phyloP scores from a whole-genome alignment of 2,797 vertebrate species.

The Sebastes vulpes region DNA sequence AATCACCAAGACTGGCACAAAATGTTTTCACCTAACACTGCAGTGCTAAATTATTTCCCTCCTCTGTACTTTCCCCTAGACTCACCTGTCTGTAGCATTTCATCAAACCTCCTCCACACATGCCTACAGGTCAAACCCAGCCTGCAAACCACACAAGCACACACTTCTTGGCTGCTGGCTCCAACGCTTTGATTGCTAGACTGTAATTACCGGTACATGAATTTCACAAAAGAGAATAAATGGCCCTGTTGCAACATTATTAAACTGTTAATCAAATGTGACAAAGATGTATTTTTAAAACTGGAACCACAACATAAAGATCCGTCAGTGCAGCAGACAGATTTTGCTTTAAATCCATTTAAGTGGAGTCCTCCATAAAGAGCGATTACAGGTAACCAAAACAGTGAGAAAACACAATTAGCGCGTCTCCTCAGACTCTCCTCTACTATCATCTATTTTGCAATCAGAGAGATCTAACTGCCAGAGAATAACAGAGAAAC shows the following conservation, averaged over 20 bases:
- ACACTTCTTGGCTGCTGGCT: constrained; percentile 1
- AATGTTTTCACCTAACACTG: background rate
- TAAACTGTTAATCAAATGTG: background rate
- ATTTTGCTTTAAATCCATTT: background rate
- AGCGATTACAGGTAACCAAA: constrained; percentile 27
- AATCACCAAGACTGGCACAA: background rate
- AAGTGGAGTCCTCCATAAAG: background rate
- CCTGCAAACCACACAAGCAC: constrained; percentile 15
- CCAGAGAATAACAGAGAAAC: background rate
- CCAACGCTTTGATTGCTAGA: background rate
- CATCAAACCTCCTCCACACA: constrained; percentile 17
- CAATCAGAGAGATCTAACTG: background rate
- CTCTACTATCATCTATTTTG: background rate
- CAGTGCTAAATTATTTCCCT: constrained; percentile 3
- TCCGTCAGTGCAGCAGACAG: background rate
- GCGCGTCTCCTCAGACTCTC: background rate
- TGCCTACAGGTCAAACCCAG: constrained; percentile 10
- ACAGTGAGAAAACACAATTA: constrained; percentile 9
- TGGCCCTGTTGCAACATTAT: background rate
- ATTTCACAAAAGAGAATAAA: background rate
- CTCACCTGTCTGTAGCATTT: constrained; percentile 1
- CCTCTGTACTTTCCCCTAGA: constrained; percentile 15
- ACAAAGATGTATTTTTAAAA: background rate
- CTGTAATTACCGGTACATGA: constrained; percentile 23
- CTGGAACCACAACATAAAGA: background rate